phyloP scores from a whole-genome alignment of 2,888 invertebrate genomes.

The Bombyx huttoni region DNA sequence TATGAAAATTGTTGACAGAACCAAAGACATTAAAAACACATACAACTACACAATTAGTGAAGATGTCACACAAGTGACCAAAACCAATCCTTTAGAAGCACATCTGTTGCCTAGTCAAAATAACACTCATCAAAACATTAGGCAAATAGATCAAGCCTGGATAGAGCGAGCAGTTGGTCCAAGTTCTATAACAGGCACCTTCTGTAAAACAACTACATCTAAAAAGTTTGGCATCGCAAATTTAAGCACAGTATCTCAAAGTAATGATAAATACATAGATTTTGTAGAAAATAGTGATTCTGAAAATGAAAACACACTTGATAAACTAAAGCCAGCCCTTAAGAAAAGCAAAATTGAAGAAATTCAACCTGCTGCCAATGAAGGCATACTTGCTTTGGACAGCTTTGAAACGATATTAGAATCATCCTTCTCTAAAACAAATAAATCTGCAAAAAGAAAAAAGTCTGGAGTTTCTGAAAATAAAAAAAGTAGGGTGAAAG shows the following conservation, averaged over 20 bases:
- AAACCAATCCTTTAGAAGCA: neutral
- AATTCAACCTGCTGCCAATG: constrained; percentile 1
- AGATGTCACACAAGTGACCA: neutral
- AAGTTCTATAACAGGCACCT: constrained; percentile 17
- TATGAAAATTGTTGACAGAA: too few species aligned
- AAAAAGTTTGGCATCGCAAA: constrained; percentile 52
- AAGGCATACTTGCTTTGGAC: constrained; percentile 5
- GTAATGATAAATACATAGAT: constrained; percentile 36
- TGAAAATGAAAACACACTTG: constrained; percentile 59
- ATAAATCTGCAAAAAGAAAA: constrained; percentile 1
- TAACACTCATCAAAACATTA: constrained; percentile 14
- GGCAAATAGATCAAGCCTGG: constrained; percentile 56
- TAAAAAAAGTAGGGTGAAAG: neutral
- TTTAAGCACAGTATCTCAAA: constrained; percentile 14
- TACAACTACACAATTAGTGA: too few species aligned
- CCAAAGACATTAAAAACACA: too few species aligned
- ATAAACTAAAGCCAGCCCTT: constrained; percentile 68
- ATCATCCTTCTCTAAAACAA: neutral
- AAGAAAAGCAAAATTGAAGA: constrained; percentile 61
- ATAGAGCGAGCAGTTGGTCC: constrained; percentile 57
- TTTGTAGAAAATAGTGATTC: constrained; percentile 83
- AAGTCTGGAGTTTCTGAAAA: constrained; percentile 2
- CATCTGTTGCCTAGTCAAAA: neutral
- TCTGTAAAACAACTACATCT: constrained; percentile 5
- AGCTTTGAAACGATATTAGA: constrained; percentile 6